phyloP scores from a whole-genome alignment of 2,113 vertebrate species.

The Cranoglanis bouderius region DNA sequence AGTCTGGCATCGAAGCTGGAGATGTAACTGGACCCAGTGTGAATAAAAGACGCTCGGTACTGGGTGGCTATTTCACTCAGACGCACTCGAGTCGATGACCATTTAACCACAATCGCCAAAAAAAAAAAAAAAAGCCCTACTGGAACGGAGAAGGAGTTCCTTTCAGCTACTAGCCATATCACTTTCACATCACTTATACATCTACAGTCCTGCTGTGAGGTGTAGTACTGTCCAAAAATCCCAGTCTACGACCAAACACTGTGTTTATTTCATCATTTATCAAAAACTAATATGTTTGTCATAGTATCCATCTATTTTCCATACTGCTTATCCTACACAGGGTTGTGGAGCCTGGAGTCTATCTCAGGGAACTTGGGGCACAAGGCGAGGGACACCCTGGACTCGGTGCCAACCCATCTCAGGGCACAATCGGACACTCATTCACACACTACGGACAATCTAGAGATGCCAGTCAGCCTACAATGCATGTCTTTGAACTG shows the following conservation, averaged over 20 bases:
- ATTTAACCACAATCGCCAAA: conserved; percentile 21
- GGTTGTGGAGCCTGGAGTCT: too few species aligned
- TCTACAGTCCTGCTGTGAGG: background rate
- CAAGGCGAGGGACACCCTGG: too few species aligned
- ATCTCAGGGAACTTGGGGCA: too few species aligned
- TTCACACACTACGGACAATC: too few species aligned
- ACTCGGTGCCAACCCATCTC: too few species aligned
- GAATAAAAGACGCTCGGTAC: conserved; percentile 11
- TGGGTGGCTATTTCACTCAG: conserved; percentile 21
- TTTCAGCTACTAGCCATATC: conserved; percentile 20
- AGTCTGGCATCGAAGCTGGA: conserved; percentile 12
- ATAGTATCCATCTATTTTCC: background rate
- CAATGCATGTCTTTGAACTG: too few species aligned
- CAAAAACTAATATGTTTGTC: background rate
- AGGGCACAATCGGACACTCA: too few species aligned
- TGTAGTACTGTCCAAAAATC: background rate
- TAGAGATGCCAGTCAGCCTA: too few species aligned
- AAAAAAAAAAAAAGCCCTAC: background rate
- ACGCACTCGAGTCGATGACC: background rate
- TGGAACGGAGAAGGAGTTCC: background rate
- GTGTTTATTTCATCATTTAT: background rate
- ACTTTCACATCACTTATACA: conserved; percentile 14
- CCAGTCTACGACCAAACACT: background rate
- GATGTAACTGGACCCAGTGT: conserved; percentile 30
- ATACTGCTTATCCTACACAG: too few species aligned